phyloP scores from a whole-genome alignment of 2,113 vertebrate species.

The Serinus canaria region DNA sequence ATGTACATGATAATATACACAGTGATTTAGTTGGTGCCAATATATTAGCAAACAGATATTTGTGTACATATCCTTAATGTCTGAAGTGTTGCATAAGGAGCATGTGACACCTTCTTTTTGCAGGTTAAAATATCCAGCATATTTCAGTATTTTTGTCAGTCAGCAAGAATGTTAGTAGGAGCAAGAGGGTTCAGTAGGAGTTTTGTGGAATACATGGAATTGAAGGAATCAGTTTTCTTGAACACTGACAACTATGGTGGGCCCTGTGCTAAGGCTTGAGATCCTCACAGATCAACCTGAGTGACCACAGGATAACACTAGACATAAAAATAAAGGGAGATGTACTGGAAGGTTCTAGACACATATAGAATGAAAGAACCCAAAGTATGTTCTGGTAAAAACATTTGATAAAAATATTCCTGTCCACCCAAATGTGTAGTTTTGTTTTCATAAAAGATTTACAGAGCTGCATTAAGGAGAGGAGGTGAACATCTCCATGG shows the following conservation, averaged over 20 bases:
- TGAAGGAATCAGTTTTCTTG: not conserved
- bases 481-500: not conserved
- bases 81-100: not conserved
- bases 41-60: not conserved
- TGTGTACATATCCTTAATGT: not conserved
- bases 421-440: not conserved
- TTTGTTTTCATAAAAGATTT: not conserved
- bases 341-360: not conserved
- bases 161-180: not conserved
- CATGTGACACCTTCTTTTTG: not conserved
- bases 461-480: fast-evolving
- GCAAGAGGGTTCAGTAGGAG: not conserved
- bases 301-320: not conserved
- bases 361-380: not conserved
- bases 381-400: not conserved
- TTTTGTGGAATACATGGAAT: not conserved
- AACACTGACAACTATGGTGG: not conserved
- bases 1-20: not conserved
- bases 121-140: not conserved
- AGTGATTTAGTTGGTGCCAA: not conserved
- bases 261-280: not conserved
- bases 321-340: not conserved
- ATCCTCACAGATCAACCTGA: not conserved
- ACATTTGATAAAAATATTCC: not conserved
- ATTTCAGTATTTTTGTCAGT: not conserved